Base-by-base conservation (phyloP, 2,797 vertebrate species). In the Chanos chanos region DNA sequence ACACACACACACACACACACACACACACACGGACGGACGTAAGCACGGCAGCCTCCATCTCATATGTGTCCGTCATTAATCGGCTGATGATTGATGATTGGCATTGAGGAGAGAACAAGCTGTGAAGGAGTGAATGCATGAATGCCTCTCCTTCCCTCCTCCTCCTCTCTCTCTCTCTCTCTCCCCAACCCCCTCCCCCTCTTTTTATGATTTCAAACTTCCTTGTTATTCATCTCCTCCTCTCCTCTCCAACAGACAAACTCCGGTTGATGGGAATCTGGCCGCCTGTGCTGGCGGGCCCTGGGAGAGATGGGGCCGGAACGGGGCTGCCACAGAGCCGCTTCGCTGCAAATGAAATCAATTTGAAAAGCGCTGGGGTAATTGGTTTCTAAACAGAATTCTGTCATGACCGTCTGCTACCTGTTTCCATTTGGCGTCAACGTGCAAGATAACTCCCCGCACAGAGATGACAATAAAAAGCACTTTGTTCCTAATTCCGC, bases 321-420 rank as follows among this genome's bases (percentile, higher is more conserved):
- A 57, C 24, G 48, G 34, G 61, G 40, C 72, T 62, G 72, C 43
- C 13, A 61, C 65, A 36, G 40, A 69, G 63, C 41, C 60, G 8
- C 30, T 53, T 18, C 43, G 37, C 65, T 49, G 68, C 71, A 85
- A 87, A 83, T 82, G 50, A 85, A 85, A 85, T 85, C 82, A 83
- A 80, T 86, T 84, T 84, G 70, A 78, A 73, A 72, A 78, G 78
- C 45, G 15, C 65, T 69, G 36, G 34, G 75, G 81, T 85, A 83
- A 88, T 85, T 87, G 83, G 73, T 84, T 86, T 84, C 80, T 78
- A 78, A 81, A 83, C 77, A 78, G 73, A 82, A 75, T 70, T 76
- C 76, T 81, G 78, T 84, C 78, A 74, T 75, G 72, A 72, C 82
- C 75, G 78, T 71, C 59, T 71, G 77, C 61, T 81, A 61, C 40